Evolutionary conservation across 1,140 invertebrate species (phyloP).

Genomic region (Trachelipus rathkii): DNA sequence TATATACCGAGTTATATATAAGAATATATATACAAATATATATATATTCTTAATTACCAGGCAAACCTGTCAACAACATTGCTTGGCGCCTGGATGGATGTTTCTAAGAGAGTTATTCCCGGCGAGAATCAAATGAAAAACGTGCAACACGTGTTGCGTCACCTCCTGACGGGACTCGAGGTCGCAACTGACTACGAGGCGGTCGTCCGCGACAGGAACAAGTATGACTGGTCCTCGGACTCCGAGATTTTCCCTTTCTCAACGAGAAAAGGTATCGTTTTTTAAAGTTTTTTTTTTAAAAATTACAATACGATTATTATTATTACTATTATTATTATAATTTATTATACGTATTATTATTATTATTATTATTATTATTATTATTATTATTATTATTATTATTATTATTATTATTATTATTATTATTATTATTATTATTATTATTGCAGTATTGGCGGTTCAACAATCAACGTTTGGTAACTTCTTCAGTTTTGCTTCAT

Average conservation of each 20-base stretch:
- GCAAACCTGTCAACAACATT: slow-evolving; percentile 33
- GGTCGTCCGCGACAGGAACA: slow-evolving; percentile 39
- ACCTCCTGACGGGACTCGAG: slow-evolving; percentile 35
- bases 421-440: background rate
- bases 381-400: background rate
- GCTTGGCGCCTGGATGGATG: slow-evolving; percentile 33
- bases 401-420: background rate
- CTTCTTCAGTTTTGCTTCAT: background rate
- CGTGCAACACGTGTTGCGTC: slow-evolving; percentile 26
- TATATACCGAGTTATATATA: too few species aligned
- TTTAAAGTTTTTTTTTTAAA: background rate
- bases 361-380: background rate
- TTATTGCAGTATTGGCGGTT: background rate
- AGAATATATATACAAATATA: too few species aligned
- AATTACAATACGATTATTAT: background rate
- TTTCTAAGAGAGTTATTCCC: slow-evolving; percentile 24
- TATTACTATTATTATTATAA: background rate
- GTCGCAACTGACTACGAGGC: slow-evolving; percentile 45
- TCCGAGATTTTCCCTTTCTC: slow-evolving; percentile 44
- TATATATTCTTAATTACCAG: too few species aligned
- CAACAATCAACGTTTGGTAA: background rate
- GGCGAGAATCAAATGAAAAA: slow-evolving; percentile 14
- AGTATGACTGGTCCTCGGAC: slow-evolving; percentile 44
- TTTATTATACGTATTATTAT: too few species aligned
- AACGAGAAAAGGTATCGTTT: slow-evolving; percentile 36